Evolutionary conservation across 2,797 vertebrate species (phyloP).

Genomic region (Cottoperca gobio): DNA sequence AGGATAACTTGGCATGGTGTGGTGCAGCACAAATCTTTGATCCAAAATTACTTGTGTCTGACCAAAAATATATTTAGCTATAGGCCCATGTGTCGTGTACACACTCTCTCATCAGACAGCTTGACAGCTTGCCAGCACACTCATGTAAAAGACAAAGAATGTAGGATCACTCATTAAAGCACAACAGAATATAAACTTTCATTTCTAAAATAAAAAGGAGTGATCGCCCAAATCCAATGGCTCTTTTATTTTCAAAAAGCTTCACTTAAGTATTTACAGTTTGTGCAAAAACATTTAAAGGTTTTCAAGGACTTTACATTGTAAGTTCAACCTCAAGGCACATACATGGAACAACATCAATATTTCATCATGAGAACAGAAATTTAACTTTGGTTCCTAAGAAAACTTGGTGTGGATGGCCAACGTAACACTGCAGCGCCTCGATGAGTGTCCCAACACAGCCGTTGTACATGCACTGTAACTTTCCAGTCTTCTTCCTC

Average conservation of each 20-base stretch:
- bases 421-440: constrained; percentile 68
- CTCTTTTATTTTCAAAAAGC: constrained; percentile 89
- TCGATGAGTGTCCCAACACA: constrained; percentile 46
- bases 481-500: constrained; percentile 49
- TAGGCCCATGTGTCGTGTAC: constrained; percentile 18
- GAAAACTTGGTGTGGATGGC: constrained; percentile 75
- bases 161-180: constrained; percentile 16
- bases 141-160: constrained; percentile 11
- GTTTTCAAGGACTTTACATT: constrained; percentile 90
- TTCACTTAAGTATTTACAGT: constrained; percentile 89
- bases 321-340: constrained; percentile 91
- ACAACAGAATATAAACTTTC: constrained; percentile 2
- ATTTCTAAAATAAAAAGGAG: constrained; percentile 45
- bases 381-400: constrained; percentile 88
- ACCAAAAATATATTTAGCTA: constrained; percentile 54
- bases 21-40: constrained; percentile 57
- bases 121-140: neutral
- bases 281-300: constrained; percentile 92
- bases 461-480: constrained; percentile 75
- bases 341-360: constrained; percentile 89
- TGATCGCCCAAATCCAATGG: constrained; percentile 82
- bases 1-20: constrained; percentile 62
- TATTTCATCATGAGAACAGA: constrained; percentile 85
- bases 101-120: constrained; percentile 15
- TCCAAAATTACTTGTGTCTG: constrained; percentile 67